A percentile compares a stretch with the other conserved stretches of the same genome.
Conservation (phyloP, 2,888 invertebrate genomes). For the Coelopa pilipes region DNA sequence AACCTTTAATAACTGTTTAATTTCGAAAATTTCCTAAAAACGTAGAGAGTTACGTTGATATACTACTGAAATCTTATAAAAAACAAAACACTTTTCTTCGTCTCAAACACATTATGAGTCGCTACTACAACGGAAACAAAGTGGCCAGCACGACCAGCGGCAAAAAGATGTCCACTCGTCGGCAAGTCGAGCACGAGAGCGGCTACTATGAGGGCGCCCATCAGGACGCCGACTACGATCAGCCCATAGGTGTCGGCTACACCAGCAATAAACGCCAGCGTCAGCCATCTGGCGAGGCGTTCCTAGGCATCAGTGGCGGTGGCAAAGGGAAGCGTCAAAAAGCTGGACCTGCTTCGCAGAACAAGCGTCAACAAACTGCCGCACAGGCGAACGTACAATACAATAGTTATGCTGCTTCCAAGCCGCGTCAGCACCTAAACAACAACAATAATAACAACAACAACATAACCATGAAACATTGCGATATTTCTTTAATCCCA, state of each 20-base stretch:
- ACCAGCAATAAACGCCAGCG: slow-evolving; percentile 44
- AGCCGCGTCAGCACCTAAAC: slow-evolving; percentile 41
- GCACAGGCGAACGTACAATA: slow-evolving; percentile 30
- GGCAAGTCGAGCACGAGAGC: slow-evolving; percentile 81
- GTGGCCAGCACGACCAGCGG: slow-evolving; percentile 28
- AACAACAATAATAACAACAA: slow-evolving; percentile 47
- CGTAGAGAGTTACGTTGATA: slow-evolving; percentile 41
- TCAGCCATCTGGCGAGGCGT: slow-evolving; percentile 37
- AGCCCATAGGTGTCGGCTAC: neutral
- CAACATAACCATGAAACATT: slow-evolving; percentile 25
- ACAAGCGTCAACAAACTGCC: slow-evolving; percentile 32
- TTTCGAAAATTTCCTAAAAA: slow-evolving; percentile 32
- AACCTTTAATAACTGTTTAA: slow-evolving; percentile 17
- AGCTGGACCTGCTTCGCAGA: slow-evolving; percentile 16
- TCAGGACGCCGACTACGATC: slow-evolving; percentile 44
- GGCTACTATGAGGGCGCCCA: slow-evolving; percentile 82
- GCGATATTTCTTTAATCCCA: slow-evolving; percentile 27
- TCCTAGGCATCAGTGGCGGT: slow-evolving; percentile 2
- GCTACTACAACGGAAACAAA: slow-evolving; percentile 42
- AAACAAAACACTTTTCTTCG: slow-evolving; percentile 10
- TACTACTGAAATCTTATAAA: slow-evolving; percentile 12
- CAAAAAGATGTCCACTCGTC: slow-evolving; percentile 72
- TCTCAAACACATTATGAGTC: slow-evolving; percentile 44
- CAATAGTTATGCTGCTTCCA: slow-evolving; percentile 15
- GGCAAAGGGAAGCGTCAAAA: slow-evolving; percentile 43